Conservation (phyloP, 2,888 invertebrate genomes). For the Alloscopus bannaensis region DNA sequence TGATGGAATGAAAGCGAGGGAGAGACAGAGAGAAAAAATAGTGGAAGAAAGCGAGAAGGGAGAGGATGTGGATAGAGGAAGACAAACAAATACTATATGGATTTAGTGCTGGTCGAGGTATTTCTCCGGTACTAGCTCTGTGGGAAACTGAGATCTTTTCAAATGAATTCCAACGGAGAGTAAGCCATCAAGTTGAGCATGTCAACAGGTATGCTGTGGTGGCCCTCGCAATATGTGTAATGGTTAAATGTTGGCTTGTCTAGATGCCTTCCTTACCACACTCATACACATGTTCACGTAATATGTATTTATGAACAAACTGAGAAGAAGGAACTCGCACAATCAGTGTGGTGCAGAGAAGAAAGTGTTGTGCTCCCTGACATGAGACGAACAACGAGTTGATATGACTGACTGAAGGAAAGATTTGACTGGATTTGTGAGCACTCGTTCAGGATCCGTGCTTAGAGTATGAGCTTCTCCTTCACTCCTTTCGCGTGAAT, state of each 20-base stretch:
- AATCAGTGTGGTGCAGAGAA: too few species aligned
- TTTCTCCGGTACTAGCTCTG: conserved; percentile 46
- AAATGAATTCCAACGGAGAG: conserved; percentile 58
- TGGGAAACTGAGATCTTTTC: conserved; percentile 60
- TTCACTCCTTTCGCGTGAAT: background rate
- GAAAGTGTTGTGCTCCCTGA: too few species aligned
- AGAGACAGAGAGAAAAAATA: conserved; percentile 10
- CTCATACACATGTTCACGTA: too few species aligned
- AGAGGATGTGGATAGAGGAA: conserved; percentile 10
- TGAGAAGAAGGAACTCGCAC: too few species aligned
- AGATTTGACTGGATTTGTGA: conserved; percentile 12
- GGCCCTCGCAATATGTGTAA: background rate
- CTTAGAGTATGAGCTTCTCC: too few species aligned
- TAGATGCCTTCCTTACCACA: too few species aligned
- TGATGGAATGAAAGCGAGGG: background rate
- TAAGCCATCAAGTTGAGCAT: conserved; percentile 63
- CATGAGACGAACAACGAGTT: too few species aligned
- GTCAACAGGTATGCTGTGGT: conserved; percentile 66
- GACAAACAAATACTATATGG: conserved; percentile 11
- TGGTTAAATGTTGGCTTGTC: conserved; percentile 16
- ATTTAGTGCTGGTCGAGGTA: conserved; percentile 19
- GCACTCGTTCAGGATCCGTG: background rate
- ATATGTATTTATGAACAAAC: too few species aligned
- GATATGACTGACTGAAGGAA: background rate
- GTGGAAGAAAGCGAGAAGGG: conserved; percentile 30